Base-by-base conservation (phyloP, 37 sponge, comb jelly and placozoan species). In the Mnemiopsis leidyi region DNA sequence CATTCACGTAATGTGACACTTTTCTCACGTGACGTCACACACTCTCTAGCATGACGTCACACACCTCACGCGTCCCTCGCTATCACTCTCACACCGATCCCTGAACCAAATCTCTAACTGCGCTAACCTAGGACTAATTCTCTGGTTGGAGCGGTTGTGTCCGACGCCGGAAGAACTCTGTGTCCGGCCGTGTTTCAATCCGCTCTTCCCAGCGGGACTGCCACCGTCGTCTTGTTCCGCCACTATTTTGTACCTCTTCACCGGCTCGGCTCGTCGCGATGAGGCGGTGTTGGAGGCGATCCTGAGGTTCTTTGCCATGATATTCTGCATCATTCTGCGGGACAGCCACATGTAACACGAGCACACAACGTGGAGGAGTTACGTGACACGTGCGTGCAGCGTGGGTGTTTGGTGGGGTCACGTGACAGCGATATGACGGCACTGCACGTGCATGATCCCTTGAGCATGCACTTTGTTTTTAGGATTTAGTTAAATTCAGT, bases 1-100 rank as follows among this genome's bases (percentile, higher is more conserved):
- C 61, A 61, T 95, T 95, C 67, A 97, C 32, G 94, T 98, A 96
- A 28, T 73, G 48, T n/a, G 83, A 35, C 73, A 71, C 73, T 71
- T 18, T 25, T 18, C 73, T n/a, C 73, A 36, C 82, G 82, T 30
- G 23, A 82, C 82, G 61, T 48, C 61, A 48, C 61, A 48, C 61
- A 18, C 61, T 13, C 5, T 13, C 61, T 18, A 5, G 13, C 61
- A 13, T 48, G 61, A 48, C 61, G 61, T 48, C 61, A 48, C 61
- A 48, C 61, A 5, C 75, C 30, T n/a, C 75, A 29, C 75, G 20
- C 7, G 5, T 71, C 7, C 5, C 75, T 23, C 75, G 30, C 30
- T 28, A 18, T 28, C 25, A 7, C 75, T n/a, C 75, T 29, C 75
- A 71, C 20, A 28, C 20, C 90, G 9, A 13, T 39, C 90, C 90